Percentiles rank a stretch among this genome's conserved stretches.
These are phyloP conservation scores for Calliopsis andreniformis DNA, from an alignment of 1,140 invertebrate genomes.

Conservation along the genomic window DNA sequence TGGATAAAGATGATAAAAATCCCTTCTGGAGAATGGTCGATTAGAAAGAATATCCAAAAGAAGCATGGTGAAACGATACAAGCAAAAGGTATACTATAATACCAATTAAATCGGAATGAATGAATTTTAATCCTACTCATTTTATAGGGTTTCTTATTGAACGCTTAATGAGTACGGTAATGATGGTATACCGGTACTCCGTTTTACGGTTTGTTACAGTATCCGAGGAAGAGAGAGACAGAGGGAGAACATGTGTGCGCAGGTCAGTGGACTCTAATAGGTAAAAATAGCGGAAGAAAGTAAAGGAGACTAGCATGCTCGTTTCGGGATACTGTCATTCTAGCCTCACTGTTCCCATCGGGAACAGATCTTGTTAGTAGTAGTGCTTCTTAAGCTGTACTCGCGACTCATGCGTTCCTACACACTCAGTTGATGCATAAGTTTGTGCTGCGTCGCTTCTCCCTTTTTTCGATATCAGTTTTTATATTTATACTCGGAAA, in stretches of 20 bases:
- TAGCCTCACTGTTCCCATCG: background rate
- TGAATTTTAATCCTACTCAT: background rate
- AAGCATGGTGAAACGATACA: background rate
- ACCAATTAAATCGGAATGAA: background rate
- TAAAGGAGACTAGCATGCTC: background rate
- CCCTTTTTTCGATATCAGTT: too few species aligned
- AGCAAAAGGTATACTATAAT: too few species aligned
- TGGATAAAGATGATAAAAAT: too few species aligned
- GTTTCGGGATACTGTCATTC: background rate
- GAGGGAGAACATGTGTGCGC: background rate
- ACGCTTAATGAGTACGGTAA: conserved; percentile 13
- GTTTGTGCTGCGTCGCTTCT: too few species aligned
- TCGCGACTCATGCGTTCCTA: too few species aligned
- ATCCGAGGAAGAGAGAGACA: background rate
- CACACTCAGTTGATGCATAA: too few species aligned
- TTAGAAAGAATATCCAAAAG: background rate
- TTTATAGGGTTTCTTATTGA: conserved; percentile 1
- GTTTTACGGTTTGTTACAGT: conserved; percentile 28
- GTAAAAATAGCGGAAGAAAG: conserved; percentile 39
- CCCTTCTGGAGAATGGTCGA: background rate
- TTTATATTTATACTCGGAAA: too few species aligned
- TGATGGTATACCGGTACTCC: background rate
- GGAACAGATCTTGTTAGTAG: background rate
- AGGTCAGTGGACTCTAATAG: conserved; percentile 32
- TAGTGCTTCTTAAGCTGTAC: too few species aligned